Base-by-base conservation (phyloP, 2,113 vertebrate genomes). In the Glaucomys volans region DNA sequence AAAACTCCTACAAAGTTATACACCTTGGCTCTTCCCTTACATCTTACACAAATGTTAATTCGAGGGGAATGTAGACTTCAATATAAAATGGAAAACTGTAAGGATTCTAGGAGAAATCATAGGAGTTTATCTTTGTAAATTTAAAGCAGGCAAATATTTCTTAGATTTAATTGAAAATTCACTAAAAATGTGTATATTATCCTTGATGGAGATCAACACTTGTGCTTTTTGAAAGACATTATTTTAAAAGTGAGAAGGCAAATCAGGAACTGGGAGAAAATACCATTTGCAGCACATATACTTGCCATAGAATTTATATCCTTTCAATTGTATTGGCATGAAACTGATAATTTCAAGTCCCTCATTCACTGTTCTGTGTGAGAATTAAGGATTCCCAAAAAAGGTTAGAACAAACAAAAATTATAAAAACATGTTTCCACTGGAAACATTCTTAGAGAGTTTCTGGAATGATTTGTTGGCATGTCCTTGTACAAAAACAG, bases 91-190 rank as follows among this genome's bases (percentile, higher is more conserved):
- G 64, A 40, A 94, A 86, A 77, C 17, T 92, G 18, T 50, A 83
- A 79, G 69, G 6, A 2, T 94, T 90, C 71, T 74, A 84, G 79
- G 32, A 72, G 87, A 47, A 87, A 83, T 83, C 20, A n/a, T 67
- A 67, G 67, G 18, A 42, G 20, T 44, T 30, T 71, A 76, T 90
- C 57, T 88, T 77, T 57, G 26, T n/a, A 86, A 91, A 44, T 28
- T 64, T 89, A 47, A 94, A 81, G n/a, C 81, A 80, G 42, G 24
- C 7, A 85, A 62, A 69, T 71, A 75, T 59, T 66, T 91, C 47
- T 83, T 71, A 90, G 24, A 72, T 93, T 82, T 87, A 37, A 54
- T 82, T 59, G 64, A 90, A 96, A 40, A 81, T 52, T 32, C 26
- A 37, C 30, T 81, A 30, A 79, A 90, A 62, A 76, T 14, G 10